A percentile compares a stretch with the other conserved stretches of the same genome.
Evolutionary conservation across 2,113 vertebrate genomes (phyloP).

Genomic region (Pluvianellus socialis): DNA sequence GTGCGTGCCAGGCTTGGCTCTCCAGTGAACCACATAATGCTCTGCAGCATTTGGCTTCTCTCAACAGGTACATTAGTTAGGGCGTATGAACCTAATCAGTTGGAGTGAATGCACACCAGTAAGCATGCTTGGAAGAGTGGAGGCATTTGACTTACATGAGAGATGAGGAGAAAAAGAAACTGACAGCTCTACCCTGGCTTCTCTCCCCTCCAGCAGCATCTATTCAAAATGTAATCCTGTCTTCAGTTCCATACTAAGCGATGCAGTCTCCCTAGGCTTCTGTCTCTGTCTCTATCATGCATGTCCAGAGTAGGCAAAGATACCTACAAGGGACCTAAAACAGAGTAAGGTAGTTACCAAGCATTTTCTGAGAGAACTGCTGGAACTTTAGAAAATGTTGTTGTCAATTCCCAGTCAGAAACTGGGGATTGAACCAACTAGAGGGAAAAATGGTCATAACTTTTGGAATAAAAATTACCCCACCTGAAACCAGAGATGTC

Average conservation of each 20-base stretch:
- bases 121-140: background rate
- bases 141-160: conserved; percentile 36
- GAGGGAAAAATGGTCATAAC: background rate
- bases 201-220: background rate
- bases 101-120: background rate
- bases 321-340: background rate
- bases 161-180: background rate
- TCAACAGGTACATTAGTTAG: conserved; percentile 37
- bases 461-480: rapidly evolving
- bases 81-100: background rate
- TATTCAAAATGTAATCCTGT: background rate
- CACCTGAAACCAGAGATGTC: background rate
- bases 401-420: background rate
- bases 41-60: conserved; percentile 20
- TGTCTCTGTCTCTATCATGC: background rate
- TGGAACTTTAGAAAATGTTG: background rate
- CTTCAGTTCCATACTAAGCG: background rate
- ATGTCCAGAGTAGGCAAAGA: background rate
- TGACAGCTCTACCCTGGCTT: background rate
- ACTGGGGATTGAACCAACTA: background rate
- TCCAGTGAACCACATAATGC: background rate
- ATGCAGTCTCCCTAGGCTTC: background rate
- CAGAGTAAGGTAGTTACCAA: background rate
- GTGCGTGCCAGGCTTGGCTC: background rate
- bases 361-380: background rate